Base-by-base conservation (phyloP, 35 echinoderm and acorn worm species). In the Patiria miniata region DNA sequence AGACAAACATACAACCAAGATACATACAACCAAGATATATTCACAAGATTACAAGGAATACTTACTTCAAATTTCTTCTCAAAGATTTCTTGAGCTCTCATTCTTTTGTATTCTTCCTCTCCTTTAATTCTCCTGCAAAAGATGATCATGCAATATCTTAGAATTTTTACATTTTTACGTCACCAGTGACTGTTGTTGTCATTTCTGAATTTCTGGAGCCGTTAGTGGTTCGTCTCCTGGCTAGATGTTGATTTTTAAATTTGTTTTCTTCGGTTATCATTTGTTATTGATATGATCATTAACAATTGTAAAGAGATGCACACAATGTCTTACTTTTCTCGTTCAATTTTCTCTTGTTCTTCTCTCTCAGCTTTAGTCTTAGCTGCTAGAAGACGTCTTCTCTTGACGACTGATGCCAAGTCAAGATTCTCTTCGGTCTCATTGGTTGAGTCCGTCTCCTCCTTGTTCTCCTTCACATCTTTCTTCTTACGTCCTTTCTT, bases 351-450 rank as follows among this genome's bases (percentile, higher is more conserved):
- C 19, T 94, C 87, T 36, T 89, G 89, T 40, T 89, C 87, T 16
- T 86, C 92, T 37, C 78, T 91, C 51, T 94, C 92, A 40, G 44
- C 53, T 52, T 95, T 99, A 21, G 81, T 84, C 61, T 91, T 91
- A 0, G 96, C 92, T 65, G 93, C 87, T 19, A 92, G 80, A 9
- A 99, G 39, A 26, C 96, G 61, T 60, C 96, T 82, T 38, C 92
- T 77, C 79, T 99, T 95, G 26, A 99, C 93, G 1, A 99, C 87
- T 1, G 96, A 91, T 16, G 93, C 93, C 7, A 99, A 83, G 53
- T 99, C 96, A 6, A 87, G 40, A 19, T 77, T 51, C 53, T 97
- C 95, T 3, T 90, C 94, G 28, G 22, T 39, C 42, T 47, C 42
- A 4, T 47, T n/a, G 26, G 79, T 17, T 1, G 68, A 81, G 39